A percentile compares a stretch with the other conserved stretches of the same genome.
phyloP scores from a whole-genome alignment of 2,113 vertebrate genomes.

The Gobius niger region DNA sequence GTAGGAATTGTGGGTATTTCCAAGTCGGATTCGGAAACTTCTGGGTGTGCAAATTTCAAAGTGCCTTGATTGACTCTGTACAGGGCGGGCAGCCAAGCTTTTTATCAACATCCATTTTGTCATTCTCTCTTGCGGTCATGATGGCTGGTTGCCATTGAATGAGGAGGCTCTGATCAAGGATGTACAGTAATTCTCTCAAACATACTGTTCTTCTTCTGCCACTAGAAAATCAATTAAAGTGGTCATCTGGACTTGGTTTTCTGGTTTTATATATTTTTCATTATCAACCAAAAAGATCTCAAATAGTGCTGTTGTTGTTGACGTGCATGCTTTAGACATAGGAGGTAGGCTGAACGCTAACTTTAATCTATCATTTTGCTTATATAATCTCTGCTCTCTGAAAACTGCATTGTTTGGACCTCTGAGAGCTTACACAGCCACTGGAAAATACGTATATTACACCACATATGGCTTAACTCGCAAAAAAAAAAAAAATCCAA shows the following conservation, averaged over 20 bases:
- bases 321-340: too few relatives aligned
- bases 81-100: conserved; percentile 40
- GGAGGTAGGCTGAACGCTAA: too few relatives aligned
- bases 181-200: conserved; percentile 37
- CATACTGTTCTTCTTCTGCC: conserved; percentile 31
- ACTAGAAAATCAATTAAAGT: conserved; percentile 34
- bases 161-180: conserved; percentile 32
- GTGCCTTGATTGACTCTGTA: conserved; percentile 26
- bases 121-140: conserved; percentile 26
- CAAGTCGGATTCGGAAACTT: conserved; percentile 33
- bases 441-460: conserved; percentile 33
- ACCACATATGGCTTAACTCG: conserved; percentile 25
- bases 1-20: conserved; percentile 18
- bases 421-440: background rate
- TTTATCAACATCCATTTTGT: conserved; percentile 55
- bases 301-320: too few relatives aligned
- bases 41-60: conserved; percentile 25
- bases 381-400: too few relatives aligned
- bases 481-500: conserved; percentile 40
- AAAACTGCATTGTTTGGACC: too few relatives aligned
- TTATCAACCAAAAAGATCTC: too few relatives aligned
- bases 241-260: too few relatives aligned
- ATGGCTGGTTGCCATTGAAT: background rate
- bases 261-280: too few relatives aligned
- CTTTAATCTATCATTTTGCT: too few relatives aligned